These are phyloP conservation scores for Meloidogyne hapla DNA, from an alignment of 1,140 invertebrate species.

Conservation along the genomic window DNA sequence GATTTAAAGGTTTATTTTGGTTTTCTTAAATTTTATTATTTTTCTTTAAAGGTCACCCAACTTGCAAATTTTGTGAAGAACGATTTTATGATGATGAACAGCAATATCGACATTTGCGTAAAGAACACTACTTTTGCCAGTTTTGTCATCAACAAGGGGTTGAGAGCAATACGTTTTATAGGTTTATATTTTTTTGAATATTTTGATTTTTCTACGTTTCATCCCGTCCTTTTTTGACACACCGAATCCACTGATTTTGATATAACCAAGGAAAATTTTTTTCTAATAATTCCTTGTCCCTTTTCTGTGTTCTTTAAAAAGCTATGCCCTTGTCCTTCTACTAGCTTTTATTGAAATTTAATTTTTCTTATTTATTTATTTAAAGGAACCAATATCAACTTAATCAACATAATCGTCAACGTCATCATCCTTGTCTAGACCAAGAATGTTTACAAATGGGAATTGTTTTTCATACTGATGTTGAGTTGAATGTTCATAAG, in stretches of 20 bases:
- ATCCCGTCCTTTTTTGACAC: no score
- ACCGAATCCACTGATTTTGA: no score
- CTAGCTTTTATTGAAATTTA: no score
- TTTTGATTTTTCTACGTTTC: no score
- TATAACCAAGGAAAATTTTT: no score
- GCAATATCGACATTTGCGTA: constrained; percentile 53
- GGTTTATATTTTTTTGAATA: constrained; percentile 10
- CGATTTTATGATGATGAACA: constrained; percentile 58
- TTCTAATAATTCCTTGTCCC: no score
- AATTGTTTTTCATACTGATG: constrained; percentile 54
- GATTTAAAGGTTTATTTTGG: constrained; percentile 29
- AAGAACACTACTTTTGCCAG: constrained; percentile 60
- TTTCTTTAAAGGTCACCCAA: constrained; percentile 47
- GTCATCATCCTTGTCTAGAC: constrained; percentile 49
- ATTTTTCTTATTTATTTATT: neutral
- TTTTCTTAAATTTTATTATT: constrained; percentile 18
- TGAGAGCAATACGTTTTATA: constrained; percentile 53
- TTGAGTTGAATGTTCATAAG: constrained; percentile 53
- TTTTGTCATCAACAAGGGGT: constrained; percentile 55
- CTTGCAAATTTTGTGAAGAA: constrained; percentile 55
- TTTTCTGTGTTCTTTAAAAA: no score
- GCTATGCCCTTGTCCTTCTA: no score
- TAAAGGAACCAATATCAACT: constrained; percentile 52
- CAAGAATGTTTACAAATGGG: constrained; percentile 50
- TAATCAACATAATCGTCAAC: constrained; percentile 41